phyloP scores from a whole-genome alignment of 2,888 invertebrate species.

The Orthonychiurus folsomi region DNA sequence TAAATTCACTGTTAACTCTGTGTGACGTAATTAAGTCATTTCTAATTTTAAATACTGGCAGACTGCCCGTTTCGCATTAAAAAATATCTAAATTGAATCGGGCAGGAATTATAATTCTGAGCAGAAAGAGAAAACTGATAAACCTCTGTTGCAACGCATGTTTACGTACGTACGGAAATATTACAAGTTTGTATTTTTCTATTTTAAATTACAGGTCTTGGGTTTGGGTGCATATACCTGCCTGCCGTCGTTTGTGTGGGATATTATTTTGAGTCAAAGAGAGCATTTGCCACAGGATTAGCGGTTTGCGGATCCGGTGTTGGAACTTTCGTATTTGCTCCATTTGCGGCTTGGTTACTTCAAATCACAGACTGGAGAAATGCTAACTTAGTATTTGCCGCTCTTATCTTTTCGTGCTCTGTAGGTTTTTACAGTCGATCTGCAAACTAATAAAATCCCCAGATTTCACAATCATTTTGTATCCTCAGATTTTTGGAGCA shows the following conservation, averaged over 20 bases:
- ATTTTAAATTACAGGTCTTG: slow-evolving; percentile 58
- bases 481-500: slow-evolving; percentile 59
- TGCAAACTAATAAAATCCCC: background rate
- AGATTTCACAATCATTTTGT: background rate
- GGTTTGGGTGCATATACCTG: slow-evolving; percentile 86
- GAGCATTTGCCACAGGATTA: slow-evolving; percentile 81
- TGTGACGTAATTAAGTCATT: no score
- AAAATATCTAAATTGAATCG: no score
- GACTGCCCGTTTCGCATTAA: no score
- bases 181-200: no score
- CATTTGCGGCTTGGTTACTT: slow-evolving; percentile 70
- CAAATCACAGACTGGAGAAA: slow-evolving; percentile 73
- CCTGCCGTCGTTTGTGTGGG: slow-evolving; percentile 96
- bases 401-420: slow-evolving; percentile 80
- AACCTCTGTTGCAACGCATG: no score
- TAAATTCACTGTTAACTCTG: no score
- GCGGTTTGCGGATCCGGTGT: slow-evolving; percentile 56
- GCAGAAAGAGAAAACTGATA: no score
- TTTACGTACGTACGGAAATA: no score
- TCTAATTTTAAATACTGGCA: no score
- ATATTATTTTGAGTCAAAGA: slow-evolving; percentile 91
- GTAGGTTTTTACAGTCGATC: slow-evolving; percentile 47
- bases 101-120: no score
- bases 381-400: slow-evolving; percentile 83
- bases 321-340: slow-evolving; percentile 92